Conservation (phyloP, 1,140 invertebrate species). For the Trachymyrmex cornetzi region DNA sequence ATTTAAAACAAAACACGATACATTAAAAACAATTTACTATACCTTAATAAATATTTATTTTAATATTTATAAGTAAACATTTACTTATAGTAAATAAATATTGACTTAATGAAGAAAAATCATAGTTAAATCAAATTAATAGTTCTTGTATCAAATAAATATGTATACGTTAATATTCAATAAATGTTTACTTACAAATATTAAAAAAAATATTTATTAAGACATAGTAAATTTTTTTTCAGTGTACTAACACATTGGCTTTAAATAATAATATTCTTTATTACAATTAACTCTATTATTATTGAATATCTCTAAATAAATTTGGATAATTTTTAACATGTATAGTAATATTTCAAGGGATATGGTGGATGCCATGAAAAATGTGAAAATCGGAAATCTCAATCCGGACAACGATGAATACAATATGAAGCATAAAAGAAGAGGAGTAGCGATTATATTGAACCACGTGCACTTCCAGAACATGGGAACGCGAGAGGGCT, state of each 20-base stretch:
- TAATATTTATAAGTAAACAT: no score
- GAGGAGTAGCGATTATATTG: conserved; percentile 91
- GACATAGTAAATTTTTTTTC: no score
- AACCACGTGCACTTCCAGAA: conserved; percentile 89
- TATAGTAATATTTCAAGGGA: neutral
- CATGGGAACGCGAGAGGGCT: conserved; percentile 82
- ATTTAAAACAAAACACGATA: neutral
- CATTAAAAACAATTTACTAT: no score
- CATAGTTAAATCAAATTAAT: no score
- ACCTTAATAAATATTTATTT: no score
- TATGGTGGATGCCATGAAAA: neutral
- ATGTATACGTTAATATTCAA: no score
- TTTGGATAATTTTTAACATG: neutral
- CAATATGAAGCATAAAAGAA: conserved; percentile 88
- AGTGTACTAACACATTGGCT: neutral
- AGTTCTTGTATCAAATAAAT: no score
- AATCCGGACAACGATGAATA: conserved; percentile 85
- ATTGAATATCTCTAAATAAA: neutral
- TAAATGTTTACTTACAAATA: no score
- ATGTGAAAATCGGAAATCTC: neutral
- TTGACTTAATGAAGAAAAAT: no score
- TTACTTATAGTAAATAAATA: no score
- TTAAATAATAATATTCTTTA: neutral
- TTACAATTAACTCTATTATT: neutral
- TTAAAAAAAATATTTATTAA: no score